Base-by-base conservation (phyloP, 2,888 invertebrate species). In the Atethmia centrago region DNA sequence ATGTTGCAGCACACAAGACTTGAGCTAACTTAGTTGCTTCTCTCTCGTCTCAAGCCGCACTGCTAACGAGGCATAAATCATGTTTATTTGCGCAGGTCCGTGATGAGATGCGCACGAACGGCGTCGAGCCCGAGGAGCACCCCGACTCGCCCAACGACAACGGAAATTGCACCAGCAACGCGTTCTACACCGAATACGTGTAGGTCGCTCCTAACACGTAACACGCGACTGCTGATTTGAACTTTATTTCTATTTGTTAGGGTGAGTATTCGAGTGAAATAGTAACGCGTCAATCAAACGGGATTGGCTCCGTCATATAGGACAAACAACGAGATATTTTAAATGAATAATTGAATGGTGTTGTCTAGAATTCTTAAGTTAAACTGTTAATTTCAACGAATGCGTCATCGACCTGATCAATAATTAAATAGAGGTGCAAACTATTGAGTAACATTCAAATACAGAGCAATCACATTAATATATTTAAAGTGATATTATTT, bases 121-220 rank as follows among this genome's bases (percentile, higher is more conserved):
- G 97, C 8, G 95, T 96, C 61, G 96, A 96, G 83, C 97, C 97
- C 12, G 97, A 97, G 85, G 97, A 97, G 83, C 96, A 97, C 84
- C 96, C 97, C 0, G 97, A 97, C 88, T 96, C 97, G 0, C 96
- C 97, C 9, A 95, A 91, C 73, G 96, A 97, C 88, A 97, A 95
- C 87, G 97, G 97, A 93, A 94, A 97, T 95, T 95, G 98, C 96
- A 93, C 98, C 96, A 96, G 96, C 92, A 95, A 96, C 86, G 96
- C 94, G 88, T 97, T 96, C 97, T 97, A 90, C 97, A 90, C 90
- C 4, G 94, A 95, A 76, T 88, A 93, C 82, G 90, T 92, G 58
- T 95, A 94, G 89, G 89, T 63, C 25, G 58, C 42, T 63, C 51
- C 28, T 55, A 36, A 45, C 36, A 56, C n/a, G 4, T 25, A 7